A percentile compares a stretch with the other conserved stretches of the same genome.
Evolutionary conservation across 2,797 vertebrate species (phyloP).

Genomic region (Varecia variegata): DNA sequence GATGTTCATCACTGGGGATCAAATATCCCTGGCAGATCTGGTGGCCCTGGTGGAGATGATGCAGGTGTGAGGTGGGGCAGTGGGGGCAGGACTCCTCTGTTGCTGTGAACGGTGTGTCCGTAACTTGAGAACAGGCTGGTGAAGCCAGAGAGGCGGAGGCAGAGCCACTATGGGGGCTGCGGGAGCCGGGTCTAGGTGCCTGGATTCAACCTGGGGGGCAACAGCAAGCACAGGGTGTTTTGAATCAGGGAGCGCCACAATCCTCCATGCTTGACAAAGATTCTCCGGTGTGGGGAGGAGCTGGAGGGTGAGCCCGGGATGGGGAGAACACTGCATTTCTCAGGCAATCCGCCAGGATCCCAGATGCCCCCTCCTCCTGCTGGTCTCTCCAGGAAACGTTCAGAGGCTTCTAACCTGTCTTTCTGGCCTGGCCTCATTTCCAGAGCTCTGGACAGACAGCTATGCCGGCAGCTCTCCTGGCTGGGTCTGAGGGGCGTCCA

Average conservation of each 20-base stretch:
- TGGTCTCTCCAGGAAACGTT: neutral
- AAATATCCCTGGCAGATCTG: conserved; percentile 92
- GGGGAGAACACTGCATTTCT: neutral
- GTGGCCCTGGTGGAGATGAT: conserved; percentile 92
- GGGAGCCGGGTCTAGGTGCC: neutral
- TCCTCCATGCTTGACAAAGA: neutral
- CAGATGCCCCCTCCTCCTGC: neutral
- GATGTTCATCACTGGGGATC: conserved; percentile 86
- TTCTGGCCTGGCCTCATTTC: neutral
- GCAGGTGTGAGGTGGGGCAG: conserved; percentile 77
- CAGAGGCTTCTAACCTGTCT: neutral
- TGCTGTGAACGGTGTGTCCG: neutral
- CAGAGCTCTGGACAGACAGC: neutral
- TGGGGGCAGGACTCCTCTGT: neutral
- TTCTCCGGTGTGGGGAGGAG: neutral
- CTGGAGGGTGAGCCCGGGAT: neutral
- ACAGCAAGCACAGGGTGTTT: neutral
- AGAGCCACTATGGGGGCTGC: neutral
- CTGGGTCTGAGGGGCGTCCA: neutral
- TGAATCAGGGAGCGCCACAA: neutral
- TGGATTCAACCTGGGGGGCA: neutral
- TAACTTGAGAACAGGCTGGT: neutral
- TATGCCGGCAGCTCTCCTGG: neutral
- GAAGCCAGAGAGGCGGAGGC: neutral
- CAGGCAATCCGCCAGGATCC: neutral